Conservation (phyloP, 1,140 invertebrate genomes). For the Heliconius hermathena region DNA sequence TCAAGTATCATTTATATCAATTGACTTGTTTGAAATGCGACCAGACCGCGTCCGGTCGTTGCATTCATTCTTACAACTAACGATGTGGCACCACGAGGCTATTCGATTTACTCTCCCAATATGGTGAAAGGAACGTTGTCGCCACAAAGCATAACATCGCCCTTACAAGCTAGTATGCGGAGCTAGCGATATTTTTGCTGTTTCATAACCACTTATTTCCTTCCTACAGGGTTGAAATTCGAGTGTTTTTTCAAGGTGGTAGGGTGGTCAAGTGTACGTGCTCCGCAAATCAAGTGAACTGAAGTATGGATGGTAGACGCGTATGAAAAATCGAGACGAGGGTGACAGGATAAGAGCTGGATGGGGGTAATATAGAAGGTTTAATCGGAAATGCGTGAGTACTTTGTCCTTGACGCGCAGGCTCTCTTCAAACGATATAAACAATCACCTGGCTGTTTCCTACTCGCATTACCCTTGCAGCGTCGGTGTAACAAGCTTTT, state of each 20-base stretch:
- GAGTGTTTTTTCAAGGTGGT: slow-evolving; percentile 36
- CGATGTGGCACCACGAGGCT: slow-evolving; percentile 51
- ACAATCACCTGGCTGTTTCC: slow-evolving; percentile 31
- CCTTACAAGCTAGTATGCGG: slow-evolving; percentile 50
- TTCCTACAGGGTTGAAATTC: slow-evolving; percentile 52
- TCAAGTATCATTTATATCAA: slow-evolving; percentile 34
- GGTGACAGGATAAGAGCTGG: slow-evolving; percentile 68
- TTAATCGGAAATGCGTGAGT: slow-evolving; percentile 71
- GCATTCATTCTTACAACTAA: slow-evolving; percentile 55
- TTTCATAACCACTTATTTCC: slow-evolving; percentile 36
- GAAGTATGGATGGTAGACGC: slow-evolving; percentile 72
- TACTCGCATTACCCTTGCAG: not conserved
- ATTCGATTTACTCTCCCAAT: slow-evolving; percentile 68
- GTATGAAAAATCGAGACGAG: slow-evolving; percentile 78
- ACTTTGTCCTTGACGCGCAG: slow-evolving; percentile 43
- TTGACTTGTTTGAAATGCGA: slow-evolving; percentile 52
- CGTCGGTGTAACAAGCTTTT: not conserved
- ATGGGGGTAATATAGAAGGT: slow-evolving; percentile 65
- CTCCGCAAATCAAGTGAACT: slow-evolving; percentile 76
- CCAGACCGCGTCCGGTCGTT: slow-evolving; percentile 53
- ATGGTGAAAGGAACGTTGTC: slow-evolving; percentile 64
- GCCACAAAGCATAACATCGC: slow-evolving; percentile 67
- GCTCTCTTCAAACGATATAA: slow-evolving; percentile 39
- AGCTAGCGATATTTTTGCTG: slow-evolving; percentile 35
- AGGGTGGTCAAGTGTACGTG: slow-evolving; percentile 58